A percentile compares a stretch with the other conserved stretches of the same genome.
These are phyloP conservation scores for Drosophila sp. DNA, from an alignment of 1,140 invertebrate genomes.

Conservation along the genomic window DNA sequence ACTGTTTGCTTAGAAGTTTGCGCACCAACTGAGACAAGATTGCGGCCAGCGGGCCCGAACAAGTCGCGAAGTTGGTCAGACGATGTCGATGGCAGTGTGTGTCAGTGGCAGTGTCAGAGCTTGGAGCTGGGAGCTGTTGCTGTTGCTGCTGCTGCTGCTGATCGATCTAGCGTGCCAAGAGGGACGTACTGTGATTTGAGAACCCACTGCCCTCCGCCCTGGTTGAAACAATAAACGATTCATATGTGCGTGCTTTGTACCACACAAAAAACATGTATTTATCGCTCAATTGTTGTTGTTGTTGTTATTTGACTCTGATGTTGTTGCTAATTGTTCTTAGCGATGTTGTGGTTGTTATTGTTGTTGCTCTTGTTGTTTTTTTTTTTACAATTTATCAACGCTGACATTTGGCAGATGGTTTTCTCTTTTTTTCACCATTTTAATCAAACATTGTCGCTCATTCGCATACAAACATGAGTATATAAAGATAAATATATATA, in stretches of 20 bases:
- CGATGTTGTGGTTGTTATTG: not conserved
- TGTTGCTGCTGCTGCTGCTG: slow-evolving; percentile 35
- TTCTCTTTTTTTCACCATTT: slow-evolving; percentile 31
- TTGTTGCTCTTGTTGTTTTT: slow-evolving; percentile 42
- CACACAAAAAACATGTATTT: slow-evolving; percentile 64
- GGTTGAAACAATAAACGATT: slow-evolving; percentile 14
- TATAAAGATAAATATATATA: slow-evolving; percentile 1
- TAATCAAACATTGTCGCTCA: slow-evolving; percentile 29
- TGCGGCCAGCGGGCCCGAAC: slow-evolving; percentile 48
- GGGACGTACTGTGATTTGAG: not conserved
- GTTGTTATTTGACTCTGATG: slow-evolving; percentile 46
- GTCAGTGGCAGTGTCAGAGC: not conserved
- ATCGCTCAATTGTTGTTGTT: slow-evolving; percentile 55
- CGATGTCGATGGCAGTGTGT: not conserved
- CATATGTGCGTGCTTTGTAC: slow-evolving; percentile 34
- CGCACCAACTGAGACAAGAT: slow-evolving; percentile 72
- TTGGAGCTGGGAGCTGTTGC: not conserved
- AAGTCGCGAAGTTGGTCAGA: slow-evolving; percentile 56
- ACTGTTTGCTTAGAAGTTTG: slow-evolving; percentile 78
- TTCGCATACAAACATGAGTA: slow-evolving; percentile 10
- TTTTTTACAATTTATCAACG: slow-evolving; percentile 60
- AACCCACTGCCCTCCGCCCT: not conserved
- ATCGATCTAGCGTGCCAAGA: slow-evolving; percentile 43
- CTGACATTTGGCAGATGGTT: slow-evolving; percentile 45
- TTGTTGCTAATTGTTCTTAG: slow-evolving; percentile 39